Base-by-base conservation (phyloP, 1,140 invertebrate species). In the Anthonomus grandis region DNA sequence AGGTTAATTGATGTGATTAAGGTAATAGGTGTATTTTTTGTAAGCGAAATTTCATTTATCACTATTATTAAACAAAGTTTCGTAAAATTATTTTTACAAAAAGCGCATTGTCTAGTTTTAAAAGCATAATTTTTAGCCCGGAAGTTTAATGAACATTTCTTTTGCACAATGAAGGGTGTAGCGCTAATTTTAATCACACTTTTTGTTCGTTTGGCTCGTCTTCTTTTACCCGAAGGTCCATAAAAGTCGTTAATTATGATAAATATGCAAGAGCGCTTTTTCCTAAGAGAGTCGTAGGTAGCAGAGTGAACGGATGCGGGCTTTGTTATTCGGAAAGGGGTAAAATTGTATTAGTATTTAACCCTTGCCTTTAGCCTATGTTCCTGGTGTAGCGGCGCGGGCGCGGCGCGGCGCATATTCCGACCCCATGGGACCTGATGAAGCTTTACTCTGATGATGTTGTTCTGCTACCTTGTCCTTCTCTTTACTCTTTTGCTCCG, bases 171-270 rank as follows among this genome's bases (percentile, higher is more conserved):
- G 39, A 57, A 53, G 60, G 50, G 69, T 61, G 60, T 59, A 67
- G 66, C 63, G 62, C 53, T 62, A 67, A 70, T 69, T 72, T 70
- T 71, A 69, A 72, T 68, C 66, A 66, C 59, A 70, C 70, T 70
- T 70, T 69, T 70, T 70, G 69, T 72, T 70, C 64, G 60, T 63
- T 63, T 62, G 65, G 51, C 60, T 66, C 64, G 63, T 67, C 63
- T 63, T 69, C 66, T 70, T 71, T 71, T 59, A 66, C 67, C 62
- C 61, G 57, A 57, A 59, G 57, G 66, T 66, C 63, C 65, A 71
- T 74, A 70, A 74, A 74, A 70, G 67, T 71, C 70, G 69, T 74
- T 74, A 74, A 74, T 74, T 72, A 74, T 74, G 71, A 74, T 74
- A 74, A 74, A 74, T 74, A 72, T 74, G 72, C 71, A 70, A 69